Evolutionary conservation across 2,797 vertebrate species (phyloP), one percentile per base, ranked within the genome.

Genomic region (Clangula hyemalis): DNA sequence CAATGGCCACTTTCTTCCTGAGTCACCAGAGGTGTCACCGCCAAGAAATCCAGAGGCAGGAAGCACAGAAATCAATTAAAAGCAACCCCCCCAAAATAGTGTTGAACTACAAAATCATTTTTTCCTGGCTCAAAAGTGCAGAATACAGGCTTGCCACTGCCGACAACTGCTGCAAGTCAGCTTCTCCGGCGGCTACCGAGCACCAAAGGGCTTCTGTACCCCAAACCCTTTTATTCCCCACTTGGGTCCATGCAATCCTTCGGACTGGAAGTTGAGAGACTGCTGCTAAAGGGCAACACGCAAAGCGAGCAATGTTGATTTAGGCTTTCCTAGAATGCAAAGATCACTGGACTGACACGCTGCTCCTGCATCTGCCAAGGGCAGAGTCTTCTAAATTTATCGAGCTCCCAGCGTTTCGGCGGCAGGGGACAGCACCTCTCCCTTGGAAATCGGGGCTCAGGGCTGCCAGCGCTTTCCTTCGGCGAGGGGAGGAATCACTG

Each of bases 271-370:
- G 85, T 5, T 3, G 39, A 89, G 76, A 51, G 90, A 71, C 43
- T 45, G 54, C 24, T 93, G 88, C 74, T 87, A 89, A 97, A 91
- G 84, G 78, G 82, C 71, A 88, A 72, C 85, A 71, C 7, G 53
- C 70, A 94, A 91, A 81, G 85, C 85, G 74, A 89, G 73, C 78
- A 64, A 54, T 90, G 82, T 89, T 93, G 95, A 89, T 93, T 94
- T 89, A 94, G 54, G 74, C 61, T 96, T 97, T 97, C 96, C 96
- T 97, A 96, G 94, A 97, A 95, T n/a, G 71, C 93, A 95, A 34
- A 85, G 89, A 95, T 94, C 77, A 69, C 49, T 70, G 86, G 90
- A 94, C 90, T 80, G 73, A 93, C 83, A 93, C 61, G 72, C 78
- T 94, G 92, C 94, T 96, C 85, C 89, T 88, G 61, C 39, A 82